Evolutionary conservation across 2,113 vertebrate genomes (phyloP).

Genomic region (Chloropsis cyanopogon): DNA sequence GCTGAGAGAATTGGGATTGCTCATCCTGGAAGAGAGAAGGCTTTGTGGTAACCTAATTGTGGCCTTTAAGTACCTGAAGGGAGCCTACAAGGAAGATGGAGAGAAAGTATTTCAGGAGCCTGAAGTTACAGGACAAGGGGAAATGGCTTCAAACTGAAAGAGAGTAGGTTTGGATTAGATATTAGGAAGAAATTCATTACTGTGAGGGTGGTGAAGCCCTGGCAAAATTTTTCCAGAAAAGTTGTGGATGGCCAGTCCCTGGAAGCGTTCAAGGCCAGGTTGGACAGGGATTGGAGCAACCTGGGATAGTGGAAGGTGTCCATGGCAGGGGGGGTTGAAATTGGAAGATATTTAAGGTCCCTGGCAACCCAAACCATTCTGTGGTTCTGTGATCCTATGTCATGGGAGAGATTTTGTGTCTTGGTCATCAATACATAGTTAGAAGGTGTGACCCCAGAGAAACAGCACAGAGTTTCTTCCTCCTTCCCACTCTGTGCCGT

Average conservation of each 20-base stretch:
- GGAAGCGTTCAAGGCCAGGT: background rate
- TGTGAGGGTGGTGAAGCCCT: background rate
- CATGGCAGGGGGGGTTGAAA: fast-evolving
- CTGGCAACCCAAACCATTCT: background rate
- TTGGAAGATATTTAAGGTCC: too few relatives aligned
- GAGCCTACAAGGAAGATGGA: background rate
- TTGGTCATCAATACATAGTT: background rate
- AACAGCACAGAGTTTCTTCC: background rate
- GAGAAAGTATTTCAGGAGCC: background rate
- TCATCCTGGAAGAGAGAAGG: background rate
- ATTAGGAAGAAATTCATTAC: background rate
- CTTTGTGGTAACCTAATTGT: background rate
- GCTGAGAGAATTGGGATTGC: background rate
- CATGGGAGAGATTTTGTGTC: background rate
- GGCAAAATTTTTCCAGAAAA: background rate
- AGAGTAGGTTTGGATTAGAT: background rate
- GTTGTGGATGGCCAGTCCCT: fast-evolving
- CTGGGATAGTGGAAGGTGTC: background rate
- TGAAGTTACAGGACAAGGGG: background rate
- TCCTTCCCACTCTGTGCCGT: background rate
- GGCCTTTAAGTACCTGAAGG: background rate
- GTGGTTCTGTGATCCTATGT: background rate
- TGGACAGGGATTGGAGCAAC: background rate
- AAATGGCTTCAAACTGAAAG: background rate
- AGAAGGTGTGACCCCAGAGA: background rate